A percentile compares a stretch with the other conserved stretches of the same genome.
These are phyloP conservation scores for Venturia canescens DNA, from an alignment of 1,140 invertebrate species.

Conservation along the genomic window DNA sequence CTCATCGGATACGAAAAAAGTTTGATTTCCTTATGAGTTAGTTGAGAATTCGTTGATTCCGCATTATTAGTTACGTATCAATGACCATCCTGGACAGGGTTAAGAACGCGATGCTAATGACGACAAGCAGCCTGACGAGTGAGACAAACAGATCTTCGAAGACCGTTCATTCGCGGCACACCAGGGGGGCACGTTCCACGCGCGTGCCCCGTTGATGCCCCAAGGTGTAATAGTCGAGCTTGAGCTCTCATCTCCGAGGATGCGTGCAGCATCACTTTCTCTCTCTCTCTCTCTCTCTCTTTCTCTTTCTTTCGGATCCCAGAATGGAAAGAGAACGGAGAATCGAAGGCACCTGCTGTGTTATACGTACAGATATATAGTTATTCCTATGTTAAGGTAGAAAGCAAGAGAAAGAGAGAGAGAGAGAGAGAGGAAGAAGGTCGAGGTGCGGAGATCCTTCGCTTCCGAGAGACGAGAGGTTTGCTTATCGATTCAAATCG, in stretches of 20 bases:
- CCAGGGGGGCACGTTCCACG: constrained; percentile 18
- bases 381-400: neutral
- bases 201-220: constrained; percentile 10
- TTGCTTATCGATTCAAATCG: constrained; percentile 69
- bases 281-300: too few relatives aligned
- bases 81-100: neutral
- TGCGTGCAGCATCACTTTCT: constrained; percentile 2
- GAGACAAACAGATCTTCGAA: constrained; percentile 4
- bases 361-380: constrained; percentile 16
- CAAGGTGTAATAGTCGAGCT: constrained; percentile 41
- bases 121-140: neutral
- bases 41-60: neutral
- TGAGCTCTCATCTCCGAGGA: constrained; percentile 19
- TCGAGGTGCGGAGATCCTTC: constrained; percentile 38
- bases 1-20: too few relatives aligned
- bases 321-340: constrained; percentile 28
- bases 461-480: constrained; percentile 49
- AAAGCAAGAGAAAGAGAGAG: constrained; percentile 30
- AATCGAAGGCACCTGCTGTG: constrained; percentile 19
- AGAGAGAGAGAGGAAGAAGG: constrained; percentile 31
- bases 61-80: neutral
- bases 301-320: neutral
- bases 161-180: constrained; percentile 15
- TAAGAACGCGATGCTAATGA: neutral
- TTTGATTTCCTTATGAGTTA: neutral